Evolutionary conservation across 2,888 invertebrate genomes (phyloP).

Genomic region (Habrosyne pyritoides): DNA sequence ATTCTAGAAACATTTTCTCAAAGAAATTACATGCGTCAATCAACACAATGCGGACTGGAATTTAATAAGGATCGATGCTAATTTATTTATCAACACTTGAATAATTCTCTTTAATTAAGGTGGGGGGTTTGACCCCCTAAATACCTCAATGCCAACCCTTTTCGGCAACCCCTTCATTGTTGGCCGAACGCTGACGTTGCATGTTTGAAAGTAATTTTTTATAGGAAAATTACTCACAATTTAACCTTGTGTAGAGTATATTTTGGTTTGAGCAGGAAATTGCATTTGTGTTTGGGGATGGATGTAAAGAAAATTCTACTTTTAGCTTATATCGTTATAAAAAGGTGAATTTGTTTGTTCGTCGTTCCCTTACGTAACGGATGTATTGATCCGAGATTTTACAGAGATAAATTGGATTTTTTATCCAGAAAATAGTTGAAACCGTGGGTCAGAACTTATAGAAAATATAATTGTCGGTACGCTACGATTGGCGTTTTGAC

Average conservation of each 20-base stretch:
- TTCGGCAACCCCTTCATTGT: slow-evolving; percentile 18
- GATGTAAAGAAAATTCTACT: too few relatives aligned
- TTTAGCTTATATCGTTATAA: too few relatives aligned
- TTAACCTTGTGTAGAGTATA: slow-evolving; percentile 9
- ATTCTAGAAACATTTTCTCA: not conserved
- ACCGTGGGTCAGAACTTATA: too few relatives aligned
- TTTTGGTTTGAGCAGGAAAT: slow-evolving; percentile 11
- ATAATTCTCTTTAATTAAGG: slow-evolving; percentile 57
- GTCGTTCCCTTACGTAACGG: too few relatives aligned
- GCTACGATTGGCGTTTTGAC: too few relatives aligned
- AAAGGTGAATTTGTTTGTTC: too few relatives aligned
- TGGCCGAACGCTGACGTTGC: slow-evolving; percentile 22
- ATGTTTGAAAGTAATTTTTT: slow-evolving; percentile 24
- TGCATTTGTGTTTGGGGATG: not conserved
- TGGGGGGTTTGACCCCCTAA: slow-evolving; percentile 7
- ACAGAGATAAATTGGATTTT: too few relatives aligned
- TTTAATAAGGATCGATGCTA: slow-evolving; percentile 20
- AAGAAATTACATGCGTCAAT: not conserved
- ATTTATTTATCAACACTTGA: slow-evolving; percentile 54
- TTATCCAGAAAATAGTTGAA: too few relatives aligned
- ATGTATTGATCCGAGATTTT: too few relatives aligned
- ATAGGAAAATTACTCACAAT: slow-evolving; percentile 16
- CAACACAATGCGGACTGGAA: not conserved
- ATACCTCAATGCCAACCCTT: slow-evolving; percentile 7
- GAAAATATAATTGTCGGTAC: too few relatives aligned